Base-by-base conservation (phyloP, 2,888 invertebrate genomes). In the Oscheius sp. region DNA sequence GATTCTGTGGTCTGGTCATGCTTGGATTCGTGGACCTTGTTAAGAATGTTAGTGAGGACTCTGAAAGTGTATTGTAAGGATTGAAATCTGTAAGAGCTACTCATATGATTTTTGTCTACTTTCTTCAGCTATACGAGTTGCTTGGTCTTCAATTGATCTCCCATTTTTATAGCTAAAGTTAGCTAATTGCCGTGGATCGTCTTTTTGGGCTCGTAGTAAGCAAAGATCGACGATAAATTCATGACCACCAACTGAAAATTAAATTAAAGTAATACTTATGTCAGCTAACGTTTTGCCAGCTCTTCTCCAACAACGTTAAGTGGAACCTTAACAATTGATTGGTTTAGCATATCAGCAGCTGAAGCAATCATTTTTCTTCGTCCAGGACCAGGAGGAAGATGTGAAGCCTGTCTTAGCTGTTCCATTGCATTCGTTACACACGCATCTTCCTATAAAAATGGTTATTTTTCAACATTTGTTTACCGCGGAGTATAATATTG, bases 181-280 rank as follows among this genome's bases (percentile, higher is more conserved):
- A 0, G 93, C 96, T 70, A 93, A 90, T 83, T 93, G 92, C 81
- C 93, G 92, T 0, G 94, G 93, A 88, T 97, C 97, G n/a, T 92
- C 88, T 87, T 92, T 93, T 58, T 90, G 90, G 0, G 95, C 95
- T 86, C 93, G 93, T 8, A 92, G 91, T 1, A 92, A 90, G 81
- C 93, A 92, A 29, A 97, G 88, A 81, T 96, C 94, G 12, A 96
- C 92, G 1, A 96, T 92, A 0, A 95, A 95, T 27, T 92, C 91
- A 87, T 93, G 95, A 86, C 92, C 94, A 20, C 92, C 92, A 45
- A 84, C 84, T 78, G 52, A 25, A 69, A 29, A 46, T 15, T 46
- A 8, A 46, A 46, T 6, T 12, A 46, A 46, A 46, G n/a, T 46
- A 17, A 46, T 8, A 17, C n/a, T 8, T 17, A 12, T 50, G 17